A percentile compares a stretch with the other conserved stretches of the same genome.
These are phyloP conservation scores for Uromys caudimaculatus DNA, from an alignment of 2,797 vertebrate genomes.

Conservation along the genomic window DNA sequence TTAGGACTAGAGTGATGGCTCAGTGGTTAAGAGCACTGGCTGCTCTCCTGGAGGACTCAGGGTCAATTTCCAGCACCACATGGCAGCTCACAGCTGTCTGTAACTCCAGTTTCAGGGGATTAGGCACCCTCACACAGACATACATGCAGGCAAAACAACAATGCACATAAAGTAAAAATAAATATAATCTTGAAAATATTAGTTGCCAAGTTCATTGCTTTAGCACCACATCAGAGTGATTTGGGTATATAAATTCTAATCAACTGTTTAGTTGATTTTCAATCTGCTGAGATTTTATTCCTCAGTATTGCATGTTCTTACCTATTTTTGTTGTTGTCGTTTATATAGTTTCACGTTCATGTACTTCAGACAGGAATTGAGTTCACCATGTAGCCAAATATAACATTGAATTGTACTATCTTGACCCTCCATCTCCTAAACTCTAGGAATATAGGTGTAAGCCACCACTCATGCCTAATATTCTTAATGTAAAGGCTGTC, in stretches of 20 bases:
- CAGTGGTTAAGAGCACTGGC: not conserved
- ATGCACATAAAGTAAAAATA: not conserved
- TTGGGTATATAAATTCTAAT: constrained; percentile 28
- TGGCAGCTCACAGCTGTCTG: not conserved
- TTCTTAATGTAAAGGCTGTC: not conserved
- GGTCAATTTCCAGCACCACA: not conserved
- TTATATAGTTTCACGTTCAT: not conserved
- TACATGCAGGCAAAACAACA: not conserved
- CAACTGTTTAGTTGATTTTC: not conserved
- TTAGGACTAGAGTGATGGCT: not conserved
- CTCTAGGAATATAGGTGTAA: not conserved
- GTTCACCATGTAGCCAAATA: not conserved
- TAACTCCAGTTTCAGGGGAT: not conserved
- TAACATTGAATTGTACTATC: not conserved
- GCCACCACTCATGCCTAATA: not conserved
- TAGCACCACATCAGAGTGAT: not conserved
- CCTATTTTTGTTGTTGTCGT: not conserved
- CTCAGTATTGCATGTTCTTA: not conserved
- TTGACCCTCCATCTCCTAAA: not conserved
- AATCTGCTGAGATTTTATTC: not conserved
- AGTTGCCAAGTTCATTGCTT: constrained; percentile 48
- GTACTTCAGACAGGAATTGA: not conserved
- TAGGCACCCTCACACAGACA: not conserved
- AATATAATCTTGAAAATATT: constrained; percentile 45
- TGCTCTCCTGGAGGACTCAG: not conserved